A percentile compares a stretch with the other conserved stretches of the same genome.
These are phyloP conservation scores for Malaclemys terrapin DNA, from an alignment of 2,113 vertebrate genomes.

Conservation along the genomic window DNA sequence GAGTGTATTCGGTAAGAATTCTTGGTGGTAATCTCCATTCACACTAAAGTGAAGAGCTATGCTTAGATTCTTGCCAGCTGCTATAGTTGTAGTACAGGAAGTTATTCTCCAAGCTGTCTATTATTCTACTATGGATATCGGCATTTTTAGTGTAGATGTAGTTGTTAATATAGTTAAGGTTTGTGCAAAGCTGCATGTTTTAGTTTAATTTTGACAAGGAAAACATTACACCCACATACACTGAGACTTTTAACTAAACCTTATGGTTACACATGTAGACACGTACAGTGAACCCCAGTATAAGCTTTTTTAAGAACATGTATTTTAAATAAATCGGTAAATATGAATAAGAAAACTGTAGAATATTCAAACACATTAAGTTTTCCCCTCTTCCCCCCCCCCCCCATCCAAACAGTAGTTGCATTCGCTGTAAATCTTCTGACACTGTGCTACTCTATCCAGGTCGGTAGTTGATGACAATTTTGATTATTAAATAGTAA, in stretches of 20 bases:
- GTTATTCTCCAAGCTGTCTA: not conserved
- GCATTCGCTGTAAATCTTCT: not conserved
- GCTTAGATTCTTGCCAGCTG: not conserved
- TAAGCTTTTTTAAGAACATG: not conserved
- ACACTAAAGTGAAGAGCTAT: not conserved
- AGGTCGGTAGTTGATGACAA: not conserved
- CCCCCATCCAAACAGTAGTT: not conserved
- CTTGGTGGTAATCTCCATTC: accelerated
- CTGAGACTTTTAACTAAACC: not conserved
- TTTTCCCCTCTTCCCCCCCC: not conserved
- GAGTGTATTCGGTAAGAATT: not conserved
- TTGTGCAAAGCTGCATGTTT: not conserved
- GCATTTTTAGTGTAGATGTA: not conserved
- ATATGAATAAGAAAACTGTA: not conserved
- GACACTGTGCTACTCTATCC: not conserved
- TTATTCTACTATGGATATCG: not conserved
- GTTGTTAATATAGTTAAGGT: not conserved
- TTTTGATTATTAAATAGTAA: not conserved
- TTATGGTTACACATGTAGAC: not conserved
- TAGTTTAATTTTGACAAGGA: not conserved
- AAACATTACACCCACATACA: not conserved
- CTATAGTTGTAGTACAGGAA: not conserved
- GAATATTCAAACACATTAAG: not conserved
- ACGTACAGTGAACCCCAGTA: not conserved
- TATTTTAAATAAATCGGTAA: not conserved